These are phyloP conservation scores for Dromococcyx pavoninus DNA, from an alignment of 2,797 vertebrate genomes.

Conservation along the genomic window DNA sequence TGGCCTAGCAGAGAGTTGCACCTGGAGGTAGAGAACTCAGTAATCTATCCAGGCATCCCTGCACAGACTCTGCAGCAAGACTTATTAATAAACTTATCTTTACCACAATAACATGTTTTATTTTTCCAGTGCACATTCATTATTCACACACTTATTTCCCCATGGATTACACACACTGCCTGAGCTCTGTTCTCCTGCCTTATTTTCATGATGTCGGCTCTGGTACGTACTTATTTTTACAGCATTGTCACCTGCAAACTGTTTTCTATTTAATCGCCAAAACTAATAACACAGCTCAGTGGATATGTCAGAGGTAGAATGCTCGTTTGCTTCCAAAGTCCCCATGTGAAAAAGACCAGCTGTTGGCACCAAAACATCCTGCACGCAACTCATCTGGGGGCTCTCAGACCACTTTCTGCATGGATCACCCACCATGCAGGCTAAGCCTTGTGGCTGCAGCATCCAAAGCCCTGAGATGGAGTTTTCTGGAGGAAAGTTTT, in stretches of 20 bases:
- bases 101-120: conserved; percentile 30
- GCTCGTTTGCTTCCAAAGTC: not conserved
- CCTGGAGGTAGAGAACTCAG: fast-evolving
- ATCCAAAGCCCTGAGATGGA: fast-evolving
- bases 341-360: not conserved
- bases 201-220: not conserved
- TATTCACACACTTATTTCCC: conserved; percentile 51
- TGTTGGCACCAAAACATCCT: not conserved
- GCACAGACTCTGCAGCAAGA: not conserved
- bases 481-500: not conserved
- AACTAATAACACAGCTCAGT: conserved; percentile 27
- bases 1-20: fast-evolving
- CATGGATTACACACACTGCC: not conserved
- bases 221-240: conserved; percentile 37
- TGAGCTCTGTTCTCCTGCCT: conserved; percentile 12
- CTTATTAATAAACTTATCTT: conserved; percentile 52
- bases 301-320: conserved; percentile 1
- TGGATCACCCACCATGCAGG: fast-evolving
- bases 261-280: not conserved
- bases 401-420: not conserved
- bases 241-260: conserved; percentile 25
- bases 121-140: conserved; percentile 40
- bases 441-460: not conserved
- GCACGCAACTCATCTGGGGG: fast-evolving
- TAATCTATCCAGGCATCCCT: not conserved